phyloP scores from a whole-genome alignment of 2,888 invertebrate genomes.

The Lagria hirta region DNA sequence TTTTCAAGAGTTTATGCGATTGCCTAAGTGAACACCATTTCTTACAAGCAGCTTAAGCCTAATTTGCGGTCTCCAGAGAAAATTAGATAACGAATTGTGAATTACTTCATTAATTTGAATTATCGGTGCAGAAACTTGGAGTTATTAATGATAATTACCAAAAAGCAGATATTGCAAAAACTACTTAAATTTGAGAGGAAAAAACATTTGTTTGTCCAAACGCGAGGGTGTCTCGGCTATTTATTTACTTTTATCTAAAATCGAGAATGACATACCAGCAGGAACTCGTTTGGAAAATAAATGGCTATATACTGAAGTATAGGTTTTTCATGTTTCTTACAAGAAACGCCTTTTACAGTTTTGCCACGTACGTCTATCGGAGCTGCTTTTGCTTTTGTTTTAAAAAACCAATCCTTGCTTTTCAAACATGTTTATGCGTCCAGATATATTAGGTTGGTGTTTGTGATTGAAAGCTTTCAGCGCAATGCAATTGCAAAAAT shows the following conservation, averaged over 20 bases:
- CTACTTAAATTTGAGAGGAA: conserved; percentile 6
- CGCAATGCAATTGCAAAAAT: too few relatives aligned
- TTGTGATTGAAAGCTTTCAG: too few relatives aligned
- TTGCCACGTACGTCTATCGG: too few relatives aligned
- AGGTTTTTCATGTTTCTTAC: too few relatives aligned
- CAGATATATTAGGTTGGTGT: too few relatives aligned
- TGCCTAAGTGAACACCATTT: conserved; percentile 23
- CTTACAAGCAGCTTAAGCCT: conserved; percentile 31
- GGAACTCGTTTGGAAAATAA: conserved; percentile 10
- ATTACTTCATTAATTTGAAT: conserved; percentile 43
- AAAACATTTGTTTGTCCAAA: conserved; percentile 1
- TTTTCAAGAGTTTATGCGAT: conserved; percentile 19
- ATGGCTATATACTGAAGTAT: conserved; percentile 5
- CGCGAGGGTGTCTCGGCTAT: conserved; percentile 1
- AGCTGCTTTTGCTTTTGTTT: too few relatives aligned
- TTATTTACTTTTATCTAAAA: conserved; percentile 11
- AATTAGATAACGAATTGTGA: conserved; percentile 37
- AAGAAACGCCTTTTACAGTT: too few relatives aligned
- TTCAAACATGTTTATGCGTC: too few relatives aligned
- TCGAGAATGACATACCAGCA: conserved; percentile 7
- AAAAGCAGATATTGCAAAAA: conserved; percentile 17
- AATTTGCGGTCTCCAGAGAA: conserved; percentile 37
- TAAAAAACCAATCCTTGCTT: too few relatives aligned
- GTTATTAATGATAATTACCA: conserved; percentile 38
- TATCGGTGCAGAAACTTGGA: conserved; percentile 38